A percentile compares a stretch with the other conserved stretches of the same genome.
Evolutionary conservation across 1,140 invertebrate species (phyloP).

Genomic region (Ips typographus): DNA sequence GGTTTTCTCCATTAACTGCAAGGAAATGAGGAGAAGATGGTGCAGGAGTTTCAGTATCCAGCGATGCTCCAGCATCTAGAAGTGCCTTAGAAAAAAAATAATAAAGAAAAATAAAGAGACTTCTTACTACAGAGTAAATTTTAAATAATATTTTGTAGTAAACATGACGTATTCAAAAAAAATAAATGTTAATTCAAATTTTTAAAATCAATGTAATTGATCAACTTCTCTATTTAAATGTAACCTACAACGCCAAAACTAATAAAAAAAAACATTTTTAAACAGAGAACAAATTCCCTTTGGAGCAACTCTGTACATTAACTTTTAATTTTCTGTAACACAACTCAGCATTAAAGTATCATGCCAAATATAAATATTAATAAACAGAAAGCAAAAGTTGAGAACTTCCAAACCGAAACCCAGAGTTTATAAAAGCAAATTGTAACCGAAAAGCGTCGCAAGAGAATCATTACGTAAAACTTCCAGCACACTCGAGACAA

Average conservation of each 20-base stretch:
- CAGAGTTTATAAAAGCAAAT: background rate
- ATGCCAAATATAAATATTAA: slow-evolving; percentile 3
- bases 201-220: no score
- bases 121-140: no score
- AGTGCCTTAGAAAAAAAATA: slow-evolving; percentile 56
- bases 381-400: background rate
- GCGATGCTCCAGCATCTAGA: slow-evolving; percentile 66
- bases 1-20: slow-evolving; percentile 67
- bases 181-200: background rate
- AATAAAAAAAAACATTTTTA: no score
- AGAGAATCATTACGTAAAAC: slow-evolving; percentile 7
- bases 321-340: no score
- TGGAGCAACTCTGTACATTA: no score
- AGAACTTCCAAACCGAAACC: background rate
- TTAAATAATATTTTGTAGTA: no score
- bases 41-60: slow-evolving; percentile 48
- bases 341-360: no score
- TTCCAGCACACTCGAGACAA: background rate
- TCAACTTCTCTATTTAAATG: no score
- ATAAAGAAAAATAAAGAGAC: background rate
- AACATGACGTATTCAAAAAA: background rate
- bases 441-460: background rate
- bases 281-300: no score
- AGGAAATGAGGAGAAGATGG: slow-evolving; percentile 53
- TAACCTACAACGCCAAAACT: no score